These are phyloP conservation scores for Drosophila quasianomalipes DNA, from an alignment of 2,888 invertebrate species.

Conservation along the genomic window DNA sequence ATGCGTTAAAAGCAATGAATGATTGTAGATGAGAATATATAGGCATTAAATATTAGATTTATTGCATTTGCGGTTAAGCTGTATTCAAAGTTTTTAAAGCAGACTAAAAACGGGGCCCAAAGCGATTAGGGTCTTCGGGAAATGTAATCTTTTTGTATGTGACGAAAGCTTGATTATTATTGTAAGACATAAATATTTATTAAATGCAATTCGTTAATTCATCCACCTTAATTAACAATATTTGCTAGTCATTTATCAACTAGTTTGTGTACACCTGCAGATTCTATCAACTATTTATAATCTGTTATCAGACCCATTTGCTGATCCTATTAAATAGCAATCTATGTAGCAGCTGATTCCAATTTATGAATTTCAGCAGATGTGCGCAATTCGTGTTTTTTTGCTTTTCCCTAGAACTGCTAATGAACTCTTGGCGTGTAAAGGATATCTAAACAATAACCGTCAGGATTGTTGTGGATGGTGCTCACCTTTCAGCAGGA, in stretches of 20 bases:
- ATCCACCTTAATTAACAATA: conserved; percentile 22
- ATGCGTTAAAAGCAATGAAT: conserved; percentile 24
- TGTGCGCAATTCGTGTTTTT: conserved; percentile 42
- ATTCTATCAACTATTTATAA: conserved; percentile 27
- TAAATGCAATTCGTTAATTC: not conserved
- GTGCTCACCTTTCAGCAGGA: conserved; percentile 59
- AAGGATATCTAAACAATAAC: conserved; percentile 55
- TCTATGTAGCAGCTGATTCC: conserved; percentile 38
- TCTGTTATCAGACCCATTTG: conserved; percentile 26
- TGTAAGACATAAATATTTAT: not conserved
- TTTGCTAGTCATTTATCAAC: conserved; percentile 23
- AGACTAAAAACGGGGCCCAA: not conserved
- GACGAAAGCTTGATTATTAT: not conserved
- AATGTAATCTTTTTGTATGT: not conserved
- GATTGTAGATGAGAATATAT: not conserved
- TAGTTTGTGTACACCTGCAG: conserved; percentile 7
- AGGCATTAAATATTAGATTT: conserved; percentile 13
- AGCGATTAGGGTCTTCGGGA: not conserved
- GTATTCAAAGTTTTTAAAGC: conserved; percentile 1
- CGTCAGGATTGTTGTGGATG: conserved; percentile 7
- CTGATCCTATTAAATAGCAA: conserved; percentile 64
- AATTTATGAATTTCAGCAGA: conserved; percentile 59
- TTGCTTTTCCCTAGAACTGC: conserved; percentile 14
- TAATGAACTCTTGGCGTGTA: conserved; percentile 77
- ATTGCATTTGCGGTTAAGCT: conserved; percentile 18